Evolutionary conservation across 2,888 invertebrate species (phyloP).

Genomic region (Microplitis manilae): DNA sequence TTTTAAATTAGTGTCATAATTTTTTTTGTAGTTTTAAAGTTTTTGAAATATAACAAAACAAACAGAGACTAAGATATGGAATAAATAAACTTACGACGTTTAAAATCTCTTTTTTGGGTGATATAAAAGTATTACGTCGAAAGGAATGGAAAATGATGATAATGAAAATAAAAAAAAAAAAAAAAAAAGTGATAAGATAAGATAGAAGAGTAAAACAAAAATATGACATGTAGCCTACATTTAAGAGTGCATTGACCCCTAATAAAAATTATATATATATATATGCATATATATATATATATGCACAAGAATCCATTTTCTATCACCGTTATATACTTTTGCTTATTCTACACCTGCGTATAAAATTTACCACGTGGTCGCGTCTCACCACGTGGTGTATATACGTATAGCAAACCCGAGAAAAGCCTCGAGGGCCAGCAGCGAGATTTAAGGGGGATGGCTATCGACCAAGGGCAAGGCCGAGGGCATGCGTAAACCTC

Average conservation of each 20-base stretch:
- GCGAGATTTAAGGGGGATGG: slow-evolving; percentile 55
- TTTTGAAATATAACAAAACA: neutral
- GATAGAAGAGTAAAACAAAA: slow-evolving; percentile 12
- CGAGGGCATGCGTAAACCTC: slow-evolving; percentile 57
- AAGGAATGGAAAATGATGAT: neutral
- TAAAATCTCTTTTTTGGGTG: neutral
- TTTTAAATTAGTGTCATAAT: too few species aligned
- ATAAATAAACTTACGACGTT: neutral
- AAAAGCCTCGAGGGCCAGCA: slow-evolving; percentile 28
- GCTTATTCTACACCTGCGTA: slow-evolving; percentile 40
- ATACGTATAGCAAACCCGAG: slow-evolving; percentile 25
- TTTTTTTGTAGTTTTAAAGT: neutral
- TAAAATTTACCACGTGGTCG: slow-evolving; percentile 37
- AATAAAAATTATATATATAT: slow-evolving; percentile 15
- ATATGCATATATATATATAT: neutral
- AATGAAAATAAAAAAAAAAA: neutral
- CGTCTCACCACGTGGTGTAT: slow-evolving; percentile 23
- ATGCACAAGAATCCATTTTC: slow-evolving; percentile 41
- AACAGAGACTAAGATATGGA: neutral
- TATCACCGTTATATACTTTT: slow-evolving; percentile 41
- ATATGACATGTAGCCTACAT: slow-evolving; percentile 49
- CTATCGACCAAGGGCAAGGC: slow-evolving; percentile 70
- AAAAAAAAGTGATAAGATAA: neutral
- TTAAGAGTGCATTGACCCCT: slow-evolving; percentile 48
- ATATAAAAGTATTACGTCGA: neutral